Percentiles rank a stretch among this genome's conserved stretches.
phyloP scores from a whole-genome alignment of 2,113 vertebrate species.

The Eidolon helvum region DNA sequence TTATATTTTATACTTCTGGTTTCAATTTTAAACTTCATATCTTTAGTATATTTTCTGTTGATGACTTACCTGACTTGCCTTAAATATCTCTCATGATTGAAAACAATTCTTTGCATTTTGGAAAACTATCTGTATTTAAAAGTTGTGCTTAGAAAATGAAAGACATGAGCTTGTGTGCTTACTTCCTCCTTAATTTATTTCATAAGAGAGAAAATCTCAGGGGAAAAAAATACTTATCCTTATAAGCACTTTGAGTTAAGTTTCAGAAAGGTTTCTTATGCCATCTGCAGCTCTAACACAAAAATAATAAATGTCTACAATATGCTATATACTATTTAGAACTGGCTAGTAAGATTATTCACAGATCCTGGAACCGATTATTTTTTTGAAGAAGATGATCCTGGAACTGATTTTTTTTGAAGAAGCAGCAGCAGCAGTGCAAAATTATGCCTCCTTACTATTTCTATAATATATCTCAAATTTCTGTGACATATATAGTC shows the following conservation, averaged over 20 bases:
- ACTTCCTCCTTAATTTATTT: slow-evolving; percentile 16
- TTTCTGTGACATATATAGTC: background rate
- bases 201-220: slow-evolving; percentile 16
- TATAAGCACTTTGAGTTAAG: background rate
- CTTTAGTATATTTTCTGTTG: background rate
- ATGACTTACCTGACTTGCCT: slow-evolving; percentile 73
- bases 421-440: background rate
- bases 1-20: slow-evolving; percentile 13
- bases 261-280: background rate
- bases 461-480: background rate
- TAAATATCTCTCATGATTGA: slow-evolving; percentile 49
- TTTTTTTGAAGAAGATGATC: background rate
- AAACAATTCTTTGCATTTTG: slow-evolving; percentile 44
- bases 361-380: background rate
- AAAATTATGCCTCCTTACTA: background rate
- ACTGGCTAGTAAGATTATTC: background rate
- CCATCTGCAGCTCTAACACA: background rate
- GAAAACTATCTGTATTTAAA: slow-evolving; percentile 16
- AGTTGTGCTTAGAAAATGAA: background rate
- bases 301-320: slow-evolving; percentile 29
- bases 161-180: background rate
- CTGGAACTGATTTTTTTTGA: background rate
- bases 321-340: background rate
- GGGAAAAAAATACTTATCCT: background rate
- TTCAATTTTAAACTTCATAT: slow-evolving; percentile 28